Evolutionary conservation across 2,797 vertebrate genomes (phyloP).

Genomic region (Hipposideros larvatus): DNA sequence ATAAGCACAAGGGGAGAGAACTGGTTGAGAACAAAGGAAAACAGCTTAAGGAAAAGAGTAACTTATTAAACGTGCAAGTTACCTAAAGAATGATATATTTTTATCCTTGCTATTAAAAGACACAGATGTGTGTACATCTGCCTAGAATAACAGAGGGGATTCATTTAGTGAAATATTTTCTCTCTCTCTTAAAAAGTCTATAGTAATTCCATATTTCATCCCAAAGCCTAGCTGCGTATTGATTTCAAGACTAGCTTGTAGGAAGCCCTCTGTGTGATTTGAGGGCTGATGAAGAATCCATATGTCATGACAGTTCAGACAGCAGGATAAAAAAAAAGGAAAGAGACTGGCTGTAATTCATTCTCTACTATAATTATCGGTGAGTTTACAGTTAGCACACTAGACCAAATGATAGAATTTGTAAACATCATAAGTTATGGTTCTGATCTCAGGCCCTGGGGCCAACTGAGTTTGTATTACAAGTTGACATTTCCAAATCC

Average conservation of each 20-base stretch:
- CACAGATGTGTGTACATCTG: slow-evolving; percentile 50
- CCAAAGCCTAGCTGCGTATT: slow-evolving; percentile 63
- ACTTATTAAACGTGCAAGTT: slow-evolving; percentile 57
- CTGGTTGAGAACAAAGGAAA: slow-evolving; percentile 17
- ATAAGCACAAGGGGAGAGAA: slow-evolving; percentile 28
- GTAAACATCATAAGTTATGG: slow-evolving; percentile 78
- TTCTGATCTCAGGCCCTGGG: slow-evolving; percentile 72
- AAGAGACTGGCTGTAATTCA: slow-evolving; percentile 66
- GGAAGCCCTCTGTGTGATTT: background rate
- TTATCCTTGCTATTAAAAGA: slow-evolving; percentile 62
- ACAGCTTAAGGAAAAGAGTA: slow-evolving; percentile 28
- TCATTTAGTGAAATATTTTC: slow-evolving; percentile 74
- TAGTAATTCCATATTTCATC: slow-evolving; percentile 67
- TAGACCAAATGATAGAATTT: slow-evolving; percentile 80
- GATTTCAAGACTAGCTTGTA: slow-evolving; percentile 65
- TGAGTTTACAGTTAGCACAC: slow-evolving; percentile 71
- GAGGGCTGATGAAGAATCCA: slow-evolving; percentile 69
- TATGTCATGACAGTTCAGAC: slow-evolving; percentile 73
- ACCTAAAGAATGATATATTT: slow-evolving; percentile 62
- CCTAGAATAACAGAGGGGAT: slow-evolving; percentile 48
- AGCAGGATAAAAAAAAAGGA: background rate
- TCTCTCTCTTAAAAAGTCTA: slow-evolving; percentile 67
- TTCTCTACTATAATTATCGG: slow-evolving; percentile 72
- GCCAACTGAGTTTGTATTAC: slow-evolving; percentile 80
- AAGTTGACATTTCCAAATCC: slow-evolving; percentile 82